Base-by-base conservation (phyloP, 1,140 invertebrate species). In the Trichogramma pretiosum region DNA sequence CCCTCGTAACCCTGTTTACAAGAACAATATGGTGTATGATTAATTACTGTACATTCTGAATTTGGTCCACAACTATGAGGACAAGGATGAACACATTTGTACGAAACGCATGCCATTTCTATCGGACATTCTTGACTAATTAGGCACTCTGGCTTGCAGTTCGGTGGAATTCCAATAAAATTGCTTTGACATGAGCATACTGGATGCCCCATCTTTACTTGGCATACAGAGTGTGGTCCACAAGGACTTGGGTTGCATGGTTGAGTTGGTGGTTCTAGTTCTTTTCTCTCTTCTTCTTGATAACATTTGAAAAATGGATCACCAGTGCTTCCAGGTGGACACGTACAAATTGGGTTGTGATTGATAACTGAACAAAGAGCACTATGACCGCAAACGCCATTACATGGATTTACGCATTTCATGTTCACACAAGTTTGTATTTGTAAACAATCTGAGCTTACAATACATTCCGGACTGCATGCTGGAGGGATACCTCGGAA, bases 181-280 rank as follows among this genome's bases (percentile, higher is more conserved):
- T 85, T 85, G 24, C 78, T 78, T 47, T 79, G 74, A 58, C 85
- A 91, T 5, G 84, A 87, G 59, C 85, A 87, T 0, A 87, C 83
- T 10, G 86, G 81, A 61, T 83, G 74, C 36, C 80, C 78, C 63
- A 85, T 79, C 68, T 82, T 83, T 32, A 88, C 77, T 74, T 86
- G 83, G 62, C 88, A 92, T 24, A 88, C 77, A 0, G 88, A 90
- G 68, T 89, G 87, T 11, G 85, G 81, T 41, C 87, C 88, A 70
- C 88, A 92, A 11, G 87, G 86, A 35, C 84, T 86, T 26, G 85
- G 84, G 33, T 77, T 64, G 62, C 89, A 93, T 18, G 86, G 84
- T n/a, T n/a, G n/a, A 13, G 70, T 63, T 53, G 61, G 61, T 11
- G 65, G 63, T 57, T 63, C 57, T 47, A 55, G 55, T 32, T 70